These are phyloP conservation scores for Linnaemya tessellans DNA, from an alignment of 2,888 invertebrate species.

Conservation along the genomic window DNA sequence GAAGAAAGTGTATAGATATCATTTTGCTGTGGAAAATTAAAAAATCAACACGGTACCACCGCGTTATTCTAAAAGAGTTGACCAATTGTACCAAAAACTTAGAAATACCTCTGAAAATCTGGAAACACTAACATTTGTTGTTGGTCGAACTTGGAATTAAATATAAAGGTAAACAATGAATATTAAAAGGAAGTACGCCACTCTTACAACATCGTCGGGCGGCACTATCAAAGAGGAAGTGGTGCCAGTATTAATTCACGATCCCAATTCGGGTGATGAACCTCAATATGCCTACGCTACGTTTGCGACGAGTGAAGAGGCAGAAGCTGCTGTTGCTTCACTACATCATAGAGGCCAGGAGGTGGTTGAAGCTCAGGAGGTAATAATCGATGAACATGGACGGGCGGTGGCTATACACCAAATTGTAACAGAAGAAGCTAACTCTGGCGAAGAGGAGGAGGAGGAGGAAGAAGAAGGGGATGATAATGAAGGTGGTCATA, in stretches of 20 bases:
- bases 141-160: constrained; percentile 56
- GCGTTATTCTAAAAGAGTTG: constrained; percentile 71
- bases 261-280: constrained; percentile 75
- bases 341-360: constrained; percentile 75
- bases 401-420: constrained; percentile 79
- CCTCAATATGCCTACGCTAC: constrained; percentile 81
- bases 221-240: constrained; percentile 77
- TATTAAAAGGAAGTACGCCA: constrained; percentile 79
- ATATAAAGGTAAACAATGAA: constrained; percentile 76
- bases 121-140: constrained; percentile 66
- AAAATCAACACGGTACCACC: constrained; percentile 72
- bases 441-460: constrained; percentile 76
- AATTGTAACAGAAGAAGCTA: constrained; percentile 76
- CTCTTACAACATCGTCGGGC: constrained; percentile 72
- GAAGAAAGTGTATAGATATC: constrained; percentile 57
- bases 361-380: constrained; percentile 77
- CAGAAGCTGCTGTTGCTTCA: constrained; percentile 80
- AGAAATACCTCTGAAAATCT: constrained; percentile 62
- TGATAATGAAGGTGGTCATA: constrained; percentile 79
- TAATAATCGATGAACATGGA: constrained; percentile 81
- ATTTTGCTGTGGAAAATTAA: constrained; percentile 59
- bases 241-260: constrained; percentile 79
- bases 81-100: constrained; percentile 72
- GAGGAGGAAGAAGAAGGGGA: constrained; percentile 79
- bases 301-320: constrained; percentile 78